phyloP scores from a whole-genome alignment of 1,140 invertebrate species.

The Polypedilum vanderplanki region DNA sequence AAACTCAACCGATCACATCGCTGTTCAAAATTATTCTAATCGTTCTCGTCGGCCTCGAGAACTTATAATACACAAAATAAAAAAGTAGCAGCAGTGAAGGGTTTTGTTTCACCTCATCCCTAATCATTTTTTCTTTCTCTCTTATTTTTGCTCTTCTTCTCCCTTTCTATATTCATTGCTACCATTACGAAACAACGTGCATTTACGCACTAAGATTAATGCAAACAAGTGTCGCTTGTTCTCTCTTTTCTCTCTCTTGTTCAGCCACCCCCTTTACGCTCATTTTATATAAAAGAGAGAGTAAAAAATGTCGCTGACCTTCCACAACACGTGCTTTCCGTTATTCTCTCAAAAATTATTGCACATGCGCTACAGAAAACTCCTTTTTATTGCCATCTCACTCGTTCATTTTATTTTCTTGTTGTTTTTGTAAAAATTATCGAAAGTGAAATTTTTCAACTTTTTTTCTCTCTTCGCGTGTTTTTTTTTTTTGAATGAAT shows the following conservation, averaged over 20 bases:
- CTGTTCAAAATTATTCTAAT: constrained; percentile 25
- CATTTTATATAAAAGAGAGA: background rate
- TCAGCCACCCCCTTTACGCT: background rate
- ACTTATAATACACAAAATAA: background rate
- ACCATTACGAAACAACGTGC: background rate
- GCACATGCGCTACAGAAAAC: background rate
- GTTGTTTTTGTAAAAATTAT: constrained; percentile 12
- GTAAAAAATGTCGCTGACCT: background rate
- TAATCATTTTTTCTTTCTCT: background rate
- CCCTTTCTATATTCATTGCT: background rate
- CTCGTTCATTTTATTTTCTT: background rate
- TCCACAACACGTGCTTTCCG: background rate
- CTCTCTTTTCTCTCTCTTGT: background rate
- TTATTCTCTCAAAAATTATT: background rate
- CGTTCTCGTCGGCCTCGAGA: background rate
- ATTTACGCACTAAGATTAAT: constrained; percentile 28
- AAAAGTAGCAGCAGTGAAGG: background rate
- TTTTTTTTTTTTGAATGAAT: background rate
- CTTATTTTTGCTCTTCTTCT: background rate
- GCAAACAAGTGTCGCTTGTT: constrained; percentile 17
- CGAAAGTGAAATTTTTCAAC: background rate
- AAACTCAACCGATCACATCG: constrained; percentile 23
- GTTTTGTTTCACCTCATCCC: background rate
- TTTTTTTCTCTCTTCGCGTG: background rate
- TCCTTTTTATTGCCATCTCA: background rate